Conservation (phyloP, 1,140 invertebrate species). For the Phortica variegata region DNA sequence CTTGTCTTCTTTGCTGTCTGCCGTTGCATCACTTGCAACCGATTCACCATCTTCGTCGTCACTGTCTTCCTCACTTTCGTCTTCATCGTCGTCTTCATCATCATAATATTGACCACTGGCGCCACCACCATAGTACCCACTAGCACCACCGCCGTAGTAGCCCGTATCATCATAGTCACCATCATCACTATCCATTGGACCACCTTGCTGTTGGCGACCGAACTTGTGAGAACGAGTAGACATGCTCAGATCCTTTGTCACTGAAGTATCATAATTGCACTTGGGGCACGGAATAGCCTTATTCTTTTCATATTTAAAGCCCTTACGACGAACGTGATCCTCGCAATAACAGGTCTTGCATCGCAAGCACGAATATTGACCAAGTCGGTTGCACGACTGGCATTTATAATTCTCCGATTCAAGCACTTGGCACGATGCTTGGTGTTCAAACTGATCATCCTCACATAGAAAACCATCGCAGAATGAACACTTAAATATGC, state of each 20-base stretch:
- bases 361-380: slow-evolving; percentile 90
- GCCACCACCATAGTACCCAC: slow-evolving; percentile 40
- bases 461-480: slow-evolving; percentile 90
- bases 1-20: slow-evolving; percentile 31
- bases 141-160: slow-evolving; percentile 40
- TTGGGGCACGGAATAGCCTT: slow-evolving; percentile 91
- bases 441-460: slow-evolving; percentile 98
- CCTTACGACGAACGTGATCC: slow-evolving; percentile 91
- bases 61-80: slow-evolving; percentile 62
- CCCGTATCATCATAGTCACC: slow-evolving; percentile 60
- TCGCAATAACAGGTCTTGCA: slow-evolving; percentile 97
- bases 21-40: slow-evolving; percentile 47
- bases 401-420: slow-evolving; percentile 94
- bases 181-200: slow-evolving; percentile 61
- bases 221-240: slow-evolving; percentile 84
- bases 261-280: slow-evolving; percentile 86
- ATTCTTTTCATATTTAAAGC: slow-evolving; percentile 89
- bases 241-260: slow-evolving; percentile 94
- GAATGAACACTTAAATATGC: slow-evolving; percentile 91
- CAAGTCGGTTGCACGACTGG: slow-evolving; percentile 90
- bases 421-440: slow-evolving; percentile 93
- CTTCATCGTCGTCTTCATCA: slow-evolving; percentile 59
- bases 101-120: slow-evolving; percentile 56
- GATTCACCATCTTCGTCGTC: slow-evolving; percentile 60
- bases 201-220: slow-evolving; percentile 73